Base-by-base conservation (phyloP, 2,888 invertebrate species). In the Drosophila austrosaltans region DNA sequence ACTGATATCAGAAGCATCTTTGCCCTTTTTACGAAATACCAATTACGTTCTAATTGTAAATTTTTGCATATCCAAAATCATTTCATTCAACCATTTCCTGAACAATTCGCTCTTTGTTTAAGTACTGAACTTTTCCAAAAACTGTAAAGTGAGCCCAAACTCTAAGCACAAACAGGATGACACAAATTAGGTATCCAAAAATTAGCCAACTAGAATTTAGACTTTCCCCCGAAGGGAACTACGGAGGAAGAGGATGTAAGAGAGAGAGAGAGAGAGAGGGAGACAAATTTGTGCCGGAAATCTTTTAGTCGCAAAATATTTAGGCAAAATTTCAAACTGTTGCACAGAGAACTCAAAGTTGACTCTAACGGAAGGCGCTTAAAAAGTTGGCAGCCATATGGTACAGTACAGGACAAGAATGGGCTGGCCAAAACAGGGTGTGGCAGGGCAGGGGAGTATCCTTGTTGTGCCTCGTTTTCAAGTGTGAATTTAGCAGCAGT, bases 301-400 rank as follows among this genome's bases (percentile, higher is more conserved):
- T 87, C 87, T 87, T 77, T 78, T 75, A 77, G 85, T 73, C 69
- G 69, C 60, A 78, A 87, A 87, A 82, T 82, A 84, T 87, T 83
- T 82, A 74, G 85, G 80, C 82, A 71, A 77, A 75, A 78, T 66
- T 56, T 61, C 73, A 71, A 83, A 84, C 83, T 83, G 83, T 87
- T 83, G 83, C 85, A 61, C 65, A 56, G 53, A 22, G 6, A 32
- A 20, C 56, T 56, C 56, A 36, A 32, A 56, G 56, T 56, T 56
- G 56, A 56, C 57, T 57, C 57, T 48, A 48, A 48, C 79, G 74
- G 78, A 78, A 70, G 64, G 36, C 22, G 66, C 64, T 58, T 69
- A 69, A 48, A 63, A 83, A 84, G 68, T 86, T 82, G 82, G 87
- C 80, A 79, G 67, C 66, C 67, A 76, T 48, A 53, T 44, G 63